Base-by-base conservation (phyloP, 1,140 invertebrate genomes). In the Drosophila ogumai region DNA sequence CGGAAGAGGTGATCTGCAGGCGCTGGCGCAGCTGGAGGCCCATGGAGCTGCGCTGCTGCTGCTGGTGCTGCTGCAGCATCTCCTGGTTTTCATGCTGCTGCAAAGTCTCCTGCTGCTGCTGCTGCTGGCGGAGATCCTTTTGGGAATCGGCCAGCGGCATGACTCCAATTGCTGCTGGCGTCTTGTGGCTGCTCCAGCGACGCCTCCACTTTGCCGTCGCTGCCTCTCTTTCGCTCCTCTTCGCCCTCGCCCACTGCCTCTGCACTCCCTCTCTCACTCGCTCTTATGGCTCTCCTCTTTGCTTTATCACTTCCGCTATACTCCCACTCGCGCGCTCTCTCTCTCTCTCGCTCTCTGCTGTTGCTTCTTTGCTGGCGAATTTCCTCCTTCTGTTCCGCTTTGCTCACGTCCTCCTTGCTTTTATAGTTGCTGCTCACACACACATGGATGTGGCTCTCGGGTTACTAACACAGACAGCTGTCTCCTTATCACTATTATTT, bases 111-210 rank as follows among this genome's bases (percentile, higher is more conserved):
- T 68, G 78, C 44, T 76, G 86, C 47, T 71, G 86, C 31, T 84
- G 81, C 58, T 90, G 85, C 74, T 91, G 90, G 63, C 90, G 79
- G 38, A 90, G 73, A 81, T 91, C 90, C 84, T 87, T 91, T 49
- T 91, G 87, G 40, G 85, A 91, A 77, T 92, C 91, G 68, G 91
- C 91, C 82, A 92, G 82, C 78, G 91, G 91, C 91, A 92, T 92
- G 82, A 85, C 84, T 80, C 68, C 64, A 64, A 57, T 65, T 50
- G 44, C 78, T 64, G 65, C 69, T 43, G 47, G 81, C 65, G 75
- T 82, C 64, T 64, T 75, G 46, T 28, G 56, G 46, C 55, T 41
- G 36, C 52, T 75, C 22, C 44, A 56, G 32, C 58, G 38, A 34
- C 57, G 52, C 38, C 55, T 59, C 38, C 49, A 55, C 46, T 57